Conservation (phyloP, 2,797 vertebrate species). For the Agapornis canus region DNA sequence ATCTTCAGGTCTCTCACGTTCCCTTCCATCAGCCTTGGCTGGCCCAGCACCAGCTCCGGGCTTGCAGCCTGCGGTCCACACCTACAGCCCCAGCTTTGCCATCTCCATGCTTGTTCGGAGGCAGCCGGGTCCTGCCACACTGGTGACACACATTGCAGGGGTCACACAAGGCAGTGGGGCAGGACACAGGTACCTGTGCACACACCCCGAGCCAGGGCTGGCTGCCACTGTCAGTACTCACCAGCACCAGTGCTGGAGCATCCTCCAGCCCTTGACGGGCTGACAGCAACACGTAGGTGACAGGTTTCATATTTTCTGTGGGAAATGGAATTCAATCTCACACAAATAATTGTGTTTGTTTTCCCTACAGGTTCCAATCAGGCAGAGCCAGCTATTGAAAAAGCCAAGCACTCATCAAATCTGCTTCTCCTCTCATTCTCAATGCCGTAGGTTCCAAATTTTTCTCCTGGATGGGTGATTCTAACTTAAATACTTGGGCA, state of each 20-base stretch:
- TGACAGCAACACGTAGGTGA: not conserved
- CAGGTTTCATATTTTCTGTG: slow-evolving; percentile 9
- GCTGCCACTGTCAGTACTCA: rapidly evolving
- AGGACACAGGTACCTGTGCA: not conserved
- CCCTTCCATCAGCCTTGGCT: not conserved
- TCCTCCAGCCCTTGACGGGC: not conserved
- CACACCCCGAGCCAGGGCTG: not conserved
- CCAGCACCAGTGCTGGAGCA: not conserved
- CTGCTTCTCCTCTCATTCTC: slow-evolving; percentile 27
- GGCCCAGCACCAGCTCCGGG: not conserved
- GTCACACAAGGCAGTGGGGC: not conserved
- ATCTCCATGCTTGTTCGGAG: not conserved
- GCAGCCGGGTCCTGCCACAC: rapidly evolving
- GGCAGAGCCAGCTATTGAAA: not conserved
- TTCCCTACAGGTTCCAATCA: slow-evolving; percentile 45
- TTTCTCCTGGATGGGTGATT: not conserved
- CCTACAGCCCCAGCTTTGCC: not conserved
- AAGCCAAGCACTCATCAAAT: slow-evolving; percentile 38
- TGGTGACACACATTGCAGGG: not conserved
- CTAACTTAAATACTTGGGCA: not conserved
- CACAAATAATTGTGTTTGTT: slow-evolving; percentile 56
- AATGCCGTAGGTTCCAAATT: not conserved
- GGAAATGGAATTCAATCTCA: slow-evolving; percentile 35
- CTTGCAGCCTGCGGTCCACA: rapidly evolving
- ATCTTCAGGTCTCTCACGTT: not conserved